Evolutionary conservation across 2,888 invertebrate species (phyloP).

Genomic region (Hirtodrosophila alboralis): DNA sequence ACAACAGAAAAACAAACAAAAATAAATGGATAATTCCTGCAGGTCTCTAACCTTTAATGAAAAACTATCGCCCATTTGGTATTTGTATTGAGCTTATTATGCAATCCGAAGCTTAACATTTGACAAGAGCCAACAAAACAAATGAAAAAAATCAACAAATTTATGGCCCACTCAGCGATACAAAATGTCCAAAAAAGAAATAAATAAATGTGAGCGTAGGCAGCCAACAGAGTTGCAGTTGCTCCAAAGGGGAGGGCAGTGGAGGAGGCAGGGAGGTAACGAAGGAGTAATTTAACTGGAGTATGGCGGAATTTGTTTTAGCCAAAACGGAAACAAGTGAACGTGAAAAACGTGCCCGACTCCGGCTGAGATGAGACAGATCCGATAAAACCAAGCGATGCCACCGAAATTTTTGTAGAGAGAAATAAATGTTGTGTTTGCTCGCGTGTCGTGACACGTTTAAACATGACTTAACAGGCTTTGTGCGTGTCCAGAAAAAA

Average conservation of each 20-base stretch:
- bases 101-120: slow-evolving; percentile 56
- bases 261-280: not conserved
- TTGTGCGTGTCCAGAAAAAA: too few species aligned
- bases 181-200: slow-evolving; percentile 46
- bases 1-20: too few species aligned
- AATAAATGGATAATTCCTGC: not conserved
- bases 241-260: not conserved
- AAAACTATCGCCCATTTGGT: slow-evolving; percentile 24
- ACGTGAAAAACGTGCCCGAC: slow-evolving; percentile 71
- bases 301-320: slow-evolving; percentile 41
- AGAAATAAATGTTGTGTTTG: not conserved
- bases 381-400: slow-evolving; percentile 45
- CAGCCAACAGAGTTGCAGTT: slow-evolving; percentile 24
- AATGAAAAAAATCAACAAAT: slow-evolving; percentile 53
- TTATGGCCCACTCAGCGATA: slow-evolving; percentile 65
- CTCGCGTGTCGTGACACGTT: slow-evolving; percentile 18
- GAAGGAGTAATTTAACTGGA: slow-evolving; percentile 25
- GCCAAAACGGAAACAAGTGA: slow-evolving; percentile 70
- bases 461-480: not conserved
- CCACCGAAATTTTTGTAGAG: not conserved
- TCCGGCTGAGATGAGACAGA: slow-evolving; percentile 21
- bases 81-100: slow-evolving; percentile 39
- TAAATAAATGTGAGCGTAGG: slow-evolving; percentile 48
- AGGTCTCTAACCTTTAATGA: slow-evolving; percentile 36
- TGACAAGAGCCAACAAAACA: slow-evolving; percentile 30